Percentiles rank a stretch among this genome's conserved stretches.
phyloP scores from a whole-genome alignment of 2,888 invertebrate genomes.

The Sclerodermus sp. region DNA sequence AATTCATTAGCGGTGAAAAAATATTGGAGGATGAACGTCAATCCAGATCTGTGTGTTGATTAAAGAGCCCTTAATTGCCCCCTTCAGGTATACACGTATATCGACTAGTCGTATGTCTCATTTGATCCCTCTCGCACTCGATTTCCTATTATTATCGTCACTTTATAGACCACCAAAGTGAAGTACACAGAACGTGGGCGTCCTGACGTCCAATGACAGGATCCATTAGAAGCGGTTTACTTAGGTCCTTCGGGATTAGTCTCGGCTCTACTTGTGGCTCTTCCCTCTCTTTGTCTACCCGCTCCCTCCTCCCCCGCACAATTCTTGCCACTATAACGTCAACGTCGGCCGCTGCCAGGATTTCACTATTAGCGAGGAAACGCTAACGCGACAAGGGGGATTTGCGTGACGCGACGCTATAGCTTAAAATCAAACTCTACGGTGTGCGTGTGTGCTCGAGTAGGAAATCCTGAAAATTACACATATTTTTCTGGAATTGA shows the following conservation, averaged over 20 bases:
- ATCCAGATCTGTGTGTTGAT: no score
- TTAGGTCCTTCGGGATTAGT: constrained; percentile 43
- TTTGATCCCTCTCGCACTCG: constrained; percentile 32
- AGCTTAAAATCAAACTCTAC: no score
- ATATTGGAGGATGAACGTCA: no score
- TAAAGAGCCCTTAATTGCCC: constrained; percentile 22
- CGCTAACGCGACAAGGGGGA: constrained; percentile 4
- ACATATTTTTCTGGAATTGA: no score
- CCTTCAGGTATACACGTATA: constrained; percentile 2
- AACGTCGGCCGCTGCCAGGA: no score
- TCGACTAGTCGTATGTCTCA: constrained; percentile 22
- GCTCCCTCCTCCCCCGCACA: neutral
- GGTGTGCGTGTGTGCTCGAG: no score
- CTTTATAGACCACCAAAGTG: constrained; percentile 22
- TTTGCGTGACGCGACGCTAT: neutral
- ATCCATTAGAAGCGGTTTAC: constrained; percentile 51
- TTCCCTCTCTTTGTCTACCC: constrained; percentile 15
- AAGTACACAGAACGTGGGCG: constrained; percentile 26
- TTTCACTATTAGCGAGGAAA: no score
- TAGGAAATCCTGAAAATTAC: no score
- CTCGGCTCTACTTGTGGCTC: constrained; percentile 20
- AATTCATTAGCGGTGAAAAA: no score
- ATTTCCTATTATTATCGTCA: constrained; percentile 40
- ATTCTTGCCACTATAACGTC: neutral
- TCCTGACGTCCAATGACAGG: constrained; percentile 39